phyloP scores from a whole-genome alignment of 2,888 invertebrate species.

The Chouioia cunea region DNA sequence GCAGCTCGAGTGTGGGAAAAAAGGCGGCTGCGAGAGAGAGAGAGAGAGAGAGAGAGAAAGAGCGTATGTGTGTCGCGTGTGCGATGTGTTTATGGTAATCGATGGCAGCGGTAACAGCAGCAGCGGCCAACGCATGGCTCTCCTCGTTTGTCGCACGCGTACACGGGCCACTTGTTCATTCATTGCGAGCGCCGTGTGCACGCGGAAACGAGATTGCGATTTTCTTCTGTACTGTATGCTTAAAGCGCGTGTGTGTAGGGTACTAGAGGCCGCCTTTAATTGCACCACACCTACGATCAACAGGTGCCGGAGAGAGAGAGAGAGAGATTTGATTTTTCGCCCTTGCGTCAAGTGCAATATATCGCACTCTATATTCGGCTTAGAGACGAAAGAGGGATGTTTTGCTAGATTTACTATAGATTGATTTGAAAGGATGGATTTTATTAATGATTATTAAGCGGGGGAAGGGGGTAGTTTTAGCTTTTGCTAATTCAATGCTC shows the following conservation, averaged over 20 bases:
- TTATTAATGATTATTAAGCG: too few relatives aligned
- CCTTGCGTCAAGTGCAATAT: too few relatives aligned
- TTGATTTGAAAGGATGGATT: too few relatives aligned
- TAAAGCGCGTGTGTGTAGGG: neutral
- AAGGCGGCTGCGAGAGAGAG: conserved; percentile 45
- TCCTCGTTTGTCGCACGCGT: conserved; percentile 1
- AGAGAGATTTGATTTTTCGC: too few relatives aligned
- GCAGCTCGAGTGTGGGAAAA: conserved; percentile 41
- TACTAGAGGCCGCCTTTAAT: too few relatives aligned
- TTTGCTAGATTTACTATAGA: too few relatives aligned
- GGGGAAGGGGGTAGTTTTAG: too few relatives aligned
- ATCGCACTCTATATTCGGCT: too few relatives aligned
- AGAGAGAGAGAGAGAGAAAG: conserved; percentile 43
- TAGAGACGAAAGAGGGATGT: too few relatives aligned
- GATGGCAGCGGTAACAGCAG: conserved; percentile 8
- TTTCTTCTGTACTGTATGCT: conserved; percentile 1
- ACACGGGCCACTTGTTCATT: neutral
- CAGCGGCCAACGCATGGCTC: conserved; percentile 21
- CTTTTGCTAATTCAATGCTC: too few relatives aligned
- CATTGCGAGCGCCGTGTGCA: too few relatives aligned
- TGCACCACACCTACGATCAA: neutral
- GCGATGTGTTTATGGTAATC: conserved; percentile 43
- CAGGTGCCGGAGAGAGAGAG: conserved; percentile 9
- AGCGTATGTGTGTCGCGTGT: conserved; percentile 43
- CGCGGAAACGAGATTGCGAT: conserved; percentile 11